These are phyloP conservation scores for Smithornis capensis DNA, from an alignment of 2,113 vertebrate genomes.

Conservation along the genomic window DNA sequence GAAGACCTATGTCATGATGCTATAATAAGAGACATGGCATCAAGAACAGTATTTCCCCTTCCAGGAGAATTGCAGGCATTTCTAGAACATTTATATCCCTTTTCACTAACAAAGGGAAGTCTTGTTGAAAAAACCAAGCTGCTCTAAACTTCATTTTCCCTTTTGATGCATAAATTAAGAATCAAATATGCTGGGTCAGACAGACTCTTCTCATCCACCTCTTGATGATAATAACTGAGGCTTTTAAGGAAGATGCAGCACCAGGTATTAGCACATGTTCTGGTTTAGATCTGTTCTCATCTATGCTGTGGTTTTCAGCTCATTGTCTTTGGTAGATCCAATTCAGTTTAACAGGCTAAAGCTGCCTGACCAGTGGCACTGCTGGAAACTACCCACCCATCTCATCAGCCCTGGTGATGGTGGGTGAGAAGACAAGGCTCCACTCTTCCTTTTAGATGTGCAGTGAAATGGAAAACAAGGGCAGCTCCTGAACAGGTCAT, in stretches of 20 bases:
- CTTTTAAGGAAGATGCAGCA: neutral
- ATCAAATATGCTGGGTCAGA: neutral
- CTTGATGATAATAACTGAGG: neutral
- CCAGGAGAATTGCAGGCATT: neutral
- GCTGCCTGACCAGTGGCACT: neutral
- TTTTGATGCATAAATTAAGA: neutral
- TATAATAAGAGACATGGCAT: neutral
- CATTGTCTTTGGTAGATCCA: rapidly evolving
- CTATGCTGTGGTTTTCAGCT: neutral
- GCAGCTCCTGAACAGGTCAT: neutral
- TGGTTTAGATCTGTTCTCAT: neutral
- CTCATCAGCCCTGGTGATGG: neutral
- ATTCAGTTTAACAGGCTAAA: neutral
- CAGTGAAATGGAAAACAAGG: neutral
- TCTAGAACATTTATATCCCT: neutral
- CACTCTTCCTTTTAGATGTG: neutral
- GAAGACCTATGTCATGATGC: neutral
- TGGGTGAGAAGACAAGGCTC: neutral
- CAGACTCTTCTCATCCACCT: neutral
- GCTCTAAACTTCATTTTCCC: neutral
- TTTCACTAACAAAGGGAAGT: neutral
- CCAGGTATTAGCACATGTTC: neutral
- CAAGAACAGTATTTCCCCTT: neutral
- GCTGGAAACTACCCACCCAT: neutral
- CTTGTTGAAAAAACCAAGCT: neutral